Percentiles rank a stretch among this genome's conserved stretches.
These are phyloP conservation scores for Tribolium castaneum DNA, from an alignment of 1,140 invertebrate genomes.

Conservation along the genomic window DNA sequence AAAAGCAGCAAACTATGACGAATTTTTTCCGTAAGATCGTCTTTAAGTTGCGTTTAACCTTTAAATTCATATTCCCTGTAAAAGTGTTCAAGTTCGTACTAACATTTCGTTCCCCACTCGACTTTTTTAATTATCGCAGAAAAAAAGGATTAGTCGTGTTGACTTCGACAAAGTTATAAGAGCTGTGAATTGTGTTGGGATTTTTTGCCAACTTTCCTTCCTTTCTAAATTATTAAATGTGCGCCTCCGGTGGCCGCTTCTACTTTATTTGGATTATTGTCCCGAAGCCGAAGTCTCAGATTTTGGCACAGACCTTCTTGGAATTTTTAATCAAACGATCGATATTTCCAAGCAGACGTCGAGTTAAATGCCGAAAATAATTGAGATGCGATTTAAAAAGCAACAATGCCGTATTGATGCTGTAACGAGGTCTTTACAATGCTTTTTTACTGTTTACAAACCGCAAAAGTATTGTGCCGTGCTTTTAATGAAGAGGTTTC, in stretches of 20 bases:
- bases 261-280: not conserved
- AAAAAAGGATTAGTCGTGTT: not conserved
- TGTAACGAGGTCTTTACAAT: no score
- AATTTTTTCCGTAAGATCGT: no score
- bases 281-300: not conserved
- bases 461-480: no score
- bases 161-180: not conserved
- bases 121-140: not conserved
- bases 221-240: slow-evolving; percentile 19
- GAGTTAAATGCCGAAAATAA: not conserved
- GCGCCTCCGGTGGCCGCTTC: not conserved
- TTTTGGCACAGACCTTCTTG: not conserved
- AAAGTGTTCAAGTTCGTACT: no score
- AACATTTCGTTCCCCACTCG: no score
- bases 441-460: no score
- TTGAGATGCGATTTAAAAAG: not conserved
- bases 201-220: not conserved
- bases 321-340: slow-evolving; percentile 30
- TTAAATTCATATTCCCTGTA: no score
- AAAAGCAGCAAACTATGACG: no score
- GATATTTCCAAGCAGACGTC: not conserved
- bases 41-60: no score
- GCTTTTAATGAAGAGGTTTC: no score
- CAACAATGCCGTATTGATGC: no score
- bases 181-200: slow-evolving; percentile 12